Evolutionary conservation across 1,140 invertebrate species (phyloP), one percentile per base, ranked within the genome.

Genomic region (Rhyacophila brunnea): DNA sequence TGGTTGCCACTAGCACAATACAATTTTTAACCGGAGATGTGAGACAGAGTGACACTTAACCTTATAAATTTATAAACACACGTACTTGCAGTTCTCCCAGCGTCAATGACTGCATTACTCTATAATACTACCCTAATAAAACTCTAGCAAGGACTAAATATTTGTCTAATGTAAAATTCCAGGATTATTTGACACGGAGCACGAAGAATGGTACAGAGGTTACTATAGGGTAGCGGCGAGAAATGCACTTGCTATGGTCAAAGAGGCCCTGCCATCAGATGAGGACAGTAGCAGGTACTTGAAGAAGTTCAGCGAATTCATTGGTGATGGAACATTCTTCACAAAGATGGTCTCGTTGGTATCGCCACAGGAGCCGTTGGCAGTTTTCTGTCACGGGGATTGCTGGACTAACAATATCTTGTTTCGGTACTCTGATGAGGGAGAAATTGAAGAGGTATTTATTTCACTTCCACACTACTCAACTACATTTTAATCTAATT

Each of bases 321-420:
- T 86, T 13, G 79, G 80, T 19, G 81, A 85, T 54, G 80, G 86
- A 2, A 80, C 80, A 1, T 88, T 88, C 67, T 89, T 89, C 65
- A 76, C 77, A 0, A 82, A 79, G 1, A 89, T 89, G 86, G 80
- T 86, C 36, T 77, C 85, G 19, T 66, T 87, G 51, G 84, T 84
- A 1, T 74, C 81, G 1, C 75, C 81, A 0, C 75, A 79, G 59
- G 85, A 86, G 14, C 81, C 84, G 0, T 68, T 88, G 14, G 83
- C 84, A 0, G 85, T 87, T 3, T 84, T 90, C 52, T 84, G 84
- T 54, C 88, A 90, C 60, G 88, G 88, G 0, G 87, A 89, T 58
- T 89, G 86, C 67, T 89, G 87, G 87, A 87, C 86, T 0, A 89
- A 89, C 61, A 90, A 90, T 69, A 81, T 89, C 60, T 66, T 89